These are phyloP conservation scores for Orientallactaga sibirica DNA, from an alignment of 2,797 vertebrate species.

Conservation along the genomic window DNA sequence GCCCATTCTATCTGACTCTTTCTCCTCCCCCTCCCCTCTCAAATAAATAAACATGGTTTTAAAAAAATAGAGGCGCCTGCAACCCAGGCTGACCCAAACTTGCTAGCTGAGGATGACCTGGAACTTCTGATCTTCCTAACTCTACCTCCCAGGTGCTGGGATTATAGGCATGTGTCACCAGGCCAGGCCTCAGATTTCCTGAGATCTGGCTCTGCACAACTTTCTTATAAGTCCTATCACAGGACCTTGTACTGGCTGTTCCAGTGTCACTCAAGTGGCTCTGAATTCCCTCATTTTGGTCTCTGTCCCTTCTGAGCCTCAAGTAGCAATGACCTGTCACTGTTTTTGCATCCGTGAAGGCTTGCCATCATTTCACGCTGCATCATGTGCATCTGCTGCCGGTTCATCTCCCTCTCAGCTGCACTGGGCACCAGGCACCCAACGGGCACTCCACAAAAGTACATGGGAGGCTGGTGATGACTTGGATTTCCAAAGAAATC, in stretches of 20 bases:
- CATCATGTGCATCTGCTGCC: accelerated
- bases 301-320: neutral
- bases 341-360: neutral
- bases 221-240: neutral
- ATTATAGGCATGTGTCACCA: accelerated
- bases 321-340: neutral
- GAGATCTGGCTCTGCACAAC: neutral
- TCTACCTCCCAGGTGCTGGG: neutral
- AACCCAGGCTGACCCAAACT: neutral
- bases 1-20: too few species aligned
- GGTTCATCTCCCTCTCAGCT: neutral
- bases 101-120: neutral
- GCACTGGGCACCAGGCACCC: neutral
- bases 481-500: neutral
- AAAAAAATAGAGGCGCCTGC: neutral
- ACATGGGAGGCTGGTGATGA: neutral
- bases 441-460: neutral
- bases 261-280: neutral
- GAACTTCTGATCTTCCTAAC: neutral
- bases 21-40: too few species aligned
- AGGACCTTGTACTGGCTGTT: neutral
- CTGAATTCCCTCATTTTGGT: neutral
- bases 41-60: too few species aligned
- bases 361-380: accelerated
- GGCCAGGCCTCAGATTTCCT: neutral